Conservation (phyloP, 2,888 invertebrate genomes). For the Ophraella communa region DNA sequence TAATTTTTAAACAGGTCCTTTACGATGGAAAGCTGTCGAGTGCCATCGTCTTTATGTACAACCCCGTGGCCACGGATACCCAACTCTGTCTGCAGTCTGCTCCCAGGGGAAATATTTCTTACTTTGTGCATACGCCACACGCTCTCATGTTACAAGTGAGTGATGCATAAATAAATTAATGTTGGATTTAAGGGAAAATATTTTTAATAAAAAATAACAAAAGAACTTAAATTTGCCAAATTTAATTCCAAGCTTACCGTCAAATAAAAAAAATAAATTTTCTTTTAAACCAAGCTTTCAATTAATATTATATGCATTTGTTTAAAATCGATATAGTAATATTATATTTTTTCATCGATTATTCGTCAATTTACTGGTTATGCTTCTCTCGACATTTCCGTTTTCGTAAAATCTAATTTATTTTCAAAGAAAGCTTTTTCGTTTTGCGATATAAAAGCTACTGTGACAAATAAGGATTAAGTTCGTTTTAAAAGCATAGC, state of each 20-base stretch:
- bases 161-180: slow-evolving; percentile 22
- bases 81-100: slow-evolving; percentile 98
- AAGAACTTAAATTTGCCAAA: too few relatives aligned
- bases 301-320: too few relatives aligned
- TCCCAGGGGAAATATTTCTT: slow-evolving; percentile 95
- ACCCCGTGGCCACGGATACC: slow-evolving; percentile 98
- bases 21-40: slow-evolving; percentile 98
- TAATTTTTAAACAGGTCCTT: slow-evolving; percentile 76
- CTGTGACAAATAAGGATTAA: slow-evolving; percentile 16
- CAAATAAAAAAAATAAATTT: too few relatives aligned
- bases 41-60: slow-evolving; percentile 99
- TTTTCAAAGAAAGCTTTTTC: slow-evolving; percentile 14
- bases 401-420: slow-evolving; percentile 16
- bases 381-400: slow-evolving; percentile 5
- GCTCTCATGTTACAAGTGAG: slow-evolving; percentile 85
- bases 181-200: not conserved
- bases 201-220: too few relatives aligned
- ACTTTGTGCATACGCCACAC: slow-evolving; percentile 99
- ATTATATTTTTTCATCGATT: slow-evolving; percentile 9
- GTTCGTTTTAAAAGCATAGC: not conserved
- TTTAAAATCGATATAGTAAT: too few relatives aligned
- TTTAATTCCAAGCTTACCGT: too few relatives aligned
- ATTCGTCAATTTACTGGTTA: slow-evolving; percentile 7
- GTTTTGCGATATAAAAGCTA: slow-evolving; percentile 19
- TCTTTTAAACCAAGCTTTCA: too few relatives aligned